phyloP scores from a whole-genome alignment of 2,797 vertebrate species.

The Coreius guichenoti region DNA sequence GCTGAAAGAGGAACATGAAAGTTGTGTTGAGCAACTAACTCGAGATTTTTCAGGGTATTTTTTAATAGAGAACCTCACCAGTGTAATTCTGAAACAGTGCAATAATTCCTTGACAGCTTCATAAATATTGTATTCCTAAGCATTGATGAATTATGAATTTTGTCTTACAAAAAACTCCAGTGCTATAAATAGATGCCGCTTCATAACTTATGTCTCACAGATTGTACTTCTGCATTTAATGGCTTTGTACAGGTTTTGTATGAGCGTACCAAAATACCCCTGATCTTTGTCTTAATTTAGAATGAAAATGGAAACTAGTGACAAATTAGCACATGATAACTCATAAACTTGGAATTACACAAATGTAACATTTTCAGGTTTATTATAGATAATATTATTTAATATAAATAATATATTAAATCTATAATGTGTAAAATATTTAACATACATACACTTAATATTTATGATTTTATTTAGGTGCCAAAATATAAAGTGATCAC shows the following conservation, averaged over 20 bases:
- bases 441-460: background rate
- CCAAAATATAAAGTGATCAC: background rate
- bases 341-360: background rate
- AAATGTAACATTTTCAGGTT: background rate
- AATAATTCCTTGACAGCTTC: conserved; percentile 39
- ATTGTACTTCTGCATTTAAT: conserved; percentile 33
- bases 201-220: conserved; percentile 33
- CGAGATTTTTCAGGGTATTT: background rate
- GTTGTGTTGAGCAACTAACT: conserved; percentile 28
- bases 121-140: conserved; percentile 41
- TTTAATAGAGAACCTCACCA: background rate
- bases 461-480: background rate
- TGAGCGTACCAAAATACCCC: conserved; percentile 21
- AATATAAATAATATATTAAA: background rate
- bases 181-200: background rate
- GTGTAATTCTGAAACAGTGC: conserved; percentile 3
- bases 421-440: background rate
- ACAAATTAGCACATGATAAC: background rate
- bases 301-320: background rate
- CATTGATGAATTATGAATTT: conserved; percentile 46
- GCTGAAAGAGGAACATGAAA: conserved; percentile 13
- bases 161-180: background rate
- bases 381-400: background rate
- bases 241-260: background rate
- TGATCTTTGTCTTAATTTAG: background rate